A percentile compares a stretch with the other conserved stretches of the same genome.
These are phyloP conservation scores for Copidosoma aretas DNA, from an alignment of 2,888 invertebrate genomes.

Conservation along the genomic window DNA sequence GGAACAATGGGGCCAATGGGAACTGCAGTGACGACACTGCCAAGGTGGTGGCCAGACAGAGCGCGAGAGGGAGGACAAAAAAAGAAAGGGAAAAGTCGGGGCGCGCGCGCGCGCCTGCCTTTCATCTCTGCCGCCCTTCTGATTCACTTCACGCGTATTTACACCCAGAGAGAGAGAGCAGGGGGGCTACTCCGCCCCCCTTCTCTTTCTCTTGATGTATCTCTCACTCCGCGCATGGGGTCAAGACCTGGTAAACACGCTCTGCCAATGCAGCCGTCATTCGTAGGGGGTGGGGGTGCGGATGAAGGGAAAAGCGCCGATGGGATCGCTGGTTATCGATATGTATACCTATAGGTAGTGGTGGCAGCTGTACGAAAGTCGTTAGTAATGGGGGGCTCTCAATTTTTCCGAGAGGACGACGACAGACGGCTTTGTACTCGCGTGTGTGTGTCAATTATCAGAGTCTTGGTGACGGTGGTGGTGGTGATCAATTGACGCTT, in stretches of 20 bases:
- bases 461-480: too few species aligned
- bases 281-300: too few species aligned
- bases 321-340: too few species aligned
- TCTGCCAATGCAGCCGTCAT: not conserved
- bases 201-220: not conserved
- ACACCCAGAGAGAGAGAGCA: conserved; percentile 27
- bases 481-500: too few species aligned
- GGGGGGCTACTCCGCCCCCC: not conserved
- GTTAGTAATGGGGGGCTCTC: too few species aligned
- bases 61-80: conserved; percentile 23
- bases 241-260: not conserved
- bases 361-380: too few species aligned
- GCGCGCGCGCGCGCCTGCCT: conserved; percentile 31
- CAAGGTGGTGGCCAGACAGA: not conserved
- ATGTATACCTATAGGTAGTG: too few species aligned
- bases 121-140: conserved; percentile 49
- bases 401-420: too few species aligned
- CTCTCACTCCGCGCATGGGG: not conserved
- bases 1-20: conserved; percentile 25
- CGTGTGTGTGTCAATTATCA: too few species aligned
- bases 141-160: conserved; percentile 49
- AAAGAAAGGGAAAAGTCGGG: not conserved
- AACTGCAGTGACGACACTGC: not conserved
- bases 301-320: too few species aligned
- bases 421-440: too few species aligned